Evolutionary conservation across 35 echinoderm and acorn worm species (phyloP).

Genomic region (Ptychodera flava): DNA sequence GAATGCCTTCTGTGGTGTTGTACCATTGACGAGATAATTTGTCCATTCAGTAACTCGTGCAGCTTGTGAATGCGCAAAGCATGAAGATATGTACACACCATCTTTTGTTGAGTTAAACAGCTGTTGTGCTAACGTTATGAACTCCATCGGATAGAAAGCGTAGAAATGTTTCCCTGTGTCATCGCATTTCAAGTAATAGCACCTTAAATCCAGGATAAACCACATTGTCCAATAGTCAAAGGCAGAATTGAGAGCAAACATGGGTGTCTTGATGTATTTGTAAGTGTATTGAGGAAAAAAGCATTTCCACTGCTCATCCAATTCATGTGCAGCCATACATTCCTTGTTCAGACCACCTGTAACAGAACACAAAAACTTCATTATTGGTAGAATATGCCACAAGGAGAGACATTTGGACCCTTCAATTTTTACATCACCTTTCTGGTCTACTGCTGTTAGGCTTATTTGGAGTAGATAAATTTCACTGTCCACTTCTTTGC

Average conservation of each 20-base stretch:
- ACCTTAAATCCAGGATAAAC: neutral
- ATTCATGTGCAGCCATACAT: neutral
- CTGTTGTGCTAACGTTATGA: neutral
- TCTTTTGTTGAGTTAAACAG: neutral
- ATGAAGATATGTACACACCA: neutral
- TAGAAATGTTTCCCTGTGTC: neutral
- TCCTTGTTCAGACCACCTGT: neutral
- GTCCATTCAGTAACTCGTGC: neutral
- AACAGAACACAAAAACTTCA: too few species aligned
- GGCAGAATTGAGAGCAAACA: neutral
- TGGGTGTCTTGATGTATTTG: neutral
- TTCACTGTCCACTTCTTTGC: neutral
- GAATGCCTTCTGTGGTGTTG: neutral
- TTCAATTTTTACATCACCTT: too few species aligned
- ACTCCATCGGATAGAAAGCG: neutral
- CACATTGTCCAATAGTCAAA: neutral
- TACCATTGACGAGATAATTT: neutral
- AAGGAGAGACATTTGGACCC: too few species aligned
- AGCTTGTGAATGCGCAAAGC: neutral
- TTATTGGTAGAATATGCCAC: neutral
- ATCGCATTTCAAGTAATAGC: neutral
- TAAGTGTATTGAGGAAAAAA: neutral
- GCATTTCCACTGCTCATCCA: neutral
- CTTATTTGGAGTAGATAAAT: neutral
- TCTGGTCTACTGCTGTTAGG: neutral